A percentile compares a stretch with the other conserved stretches of the same genome.
These are phyloP conservation scores for Thalassarche chlororhynchos DNA, from an alignment of 2,113 vertebrate genomes.

Conservation along the genomic window DNA sequence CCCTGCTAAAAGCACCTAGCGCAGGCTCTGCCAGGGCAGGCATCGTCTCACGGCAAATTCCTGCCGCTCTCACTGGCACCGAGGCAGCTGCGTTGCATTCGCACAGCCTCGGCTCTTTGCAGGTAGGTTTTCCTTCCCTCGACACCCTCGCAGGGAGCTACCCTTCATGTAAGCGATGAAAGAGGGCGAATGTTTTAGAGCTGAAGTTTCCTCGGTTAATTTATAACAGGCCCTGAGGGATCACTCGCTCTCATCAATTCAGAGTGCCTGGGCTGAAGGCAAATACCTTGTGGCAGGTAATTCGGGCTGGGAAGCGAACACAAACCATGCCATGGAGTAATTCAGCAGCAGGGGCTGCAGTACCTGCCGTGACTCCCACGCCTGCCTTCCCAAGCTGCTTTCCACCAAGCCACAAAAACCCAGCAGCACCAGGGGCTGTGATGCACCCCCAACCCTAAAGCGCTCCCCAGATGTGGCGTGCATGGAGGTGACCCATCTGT, in stretches of 20 bases:
- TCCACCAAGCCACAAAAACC: not conserved
- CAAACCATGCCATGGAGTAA: rapidly evolving
- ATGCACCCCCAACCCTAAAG: not conserved
- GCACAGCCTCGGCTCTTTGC: not conserved
- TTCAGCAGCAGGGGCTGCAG: not conserved
- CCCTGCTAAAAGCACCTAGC: not conserved
- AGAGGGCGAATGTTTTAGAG: not conserved
- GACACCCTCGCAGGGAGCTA: not conserved
- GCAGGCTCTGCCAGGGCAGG: not conserved
- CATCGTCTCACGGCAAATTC: not conserved
- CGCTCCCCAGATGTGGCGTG: too few relatives aligned
- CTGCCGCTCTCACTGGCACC: too few relatives aligned
- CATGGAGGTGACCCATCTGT: rapidly evolving
- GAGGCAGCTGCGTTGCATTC: not conserved
- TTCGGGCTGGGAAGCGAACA: not conserved
- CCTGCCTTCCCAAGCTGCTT: not conserved
- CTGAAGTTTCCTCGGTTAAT: not conserved
- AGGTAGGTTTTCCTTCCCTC: not conserved
- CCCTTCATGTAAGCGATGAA: not conserved
- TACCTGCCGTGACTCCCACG: not conserved
- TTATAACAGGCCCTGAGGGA: not conserved
- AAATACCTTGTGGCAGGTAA: not conserved
- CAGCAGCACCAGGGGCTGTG: not conserved
- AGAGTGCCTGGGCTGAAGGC: not conserved
- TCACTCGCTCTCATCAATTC: too few relatives aligned